Percentiles rank a stretch among this genome's conserved stretches.
These are phyloP conservation scores for Drosophila yooni DNA, from an alignment of 2,888 invertebrate genomes.

Conservation along the genomic window DNA sequence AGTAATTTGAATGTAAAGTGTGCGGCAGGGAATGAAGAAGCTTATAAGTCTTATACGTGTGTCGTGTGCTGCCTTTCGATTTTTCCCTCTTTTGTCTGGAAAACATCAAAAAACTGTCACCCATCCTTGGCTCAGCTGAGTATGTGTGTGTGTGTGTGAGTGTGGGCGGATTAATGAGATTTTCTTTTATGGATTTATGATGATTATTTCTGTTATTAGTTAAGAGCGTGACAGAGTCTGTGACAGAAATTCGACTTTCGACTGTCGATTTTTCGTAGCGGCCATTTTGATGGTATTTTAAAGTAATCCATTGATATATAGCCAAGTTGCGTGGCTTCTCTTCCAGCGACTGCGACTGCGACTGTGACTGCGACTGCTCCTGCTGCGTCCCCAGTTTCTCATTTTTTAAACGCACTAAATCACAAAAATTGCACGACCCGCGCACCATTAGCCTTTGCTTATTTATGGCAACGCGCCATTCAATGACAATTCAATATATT, in stretches of 20 bases:
- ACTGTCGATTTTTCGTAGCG: constrained; percentile 23
- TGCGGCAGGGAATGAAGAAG: constrained; percentile 69
- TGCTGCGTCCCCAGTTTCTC: constrained; percentile 14
- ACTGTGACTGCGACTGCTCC: background rate
- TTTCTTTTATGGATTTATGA: constrained; percentile 79
- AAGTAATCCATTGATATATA: constrained; percentile 76
- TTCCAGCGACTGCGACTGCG: background rate
- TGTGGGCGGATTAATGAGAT: constrained; percentile 70
- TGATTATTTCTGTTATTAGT: constrained; percentile 76
- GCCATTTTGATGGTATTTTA: constrained; percentile 58
- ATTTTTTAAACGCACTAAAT: constrained; percentile 64
- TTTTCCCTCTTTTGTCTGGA: constrained; percentile 42
- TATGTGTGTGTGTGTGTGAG: constrained; percentile 8
- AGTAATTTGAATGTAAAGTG: constrained; percentile 82
- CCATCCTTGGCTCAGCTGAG: constrained; percentile 15
- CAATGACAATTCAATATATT: constrained; percentile 79
- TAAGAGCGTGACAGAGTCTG: constrained; percentile 60
- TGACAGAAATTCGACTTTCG: constrained; percentile 14
- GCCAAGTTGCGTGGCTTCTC: constrained; percentile 35
- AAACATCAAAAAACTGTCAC: constrained; percentile 58
- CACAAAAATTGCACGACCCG: constrained; percentile 73
- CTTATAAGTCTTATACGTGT: constrained; percentile 72
- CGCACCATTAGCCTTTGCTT: constrained; percentile 72
- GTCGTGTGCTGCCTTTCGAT: constrained; percentile 49
- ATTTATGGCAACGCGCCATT: constrained; percentile 73